Base-by-base conservation (phyloP, 92 coral and sea anemone genomes). In the Muricea muricata region DNA sequence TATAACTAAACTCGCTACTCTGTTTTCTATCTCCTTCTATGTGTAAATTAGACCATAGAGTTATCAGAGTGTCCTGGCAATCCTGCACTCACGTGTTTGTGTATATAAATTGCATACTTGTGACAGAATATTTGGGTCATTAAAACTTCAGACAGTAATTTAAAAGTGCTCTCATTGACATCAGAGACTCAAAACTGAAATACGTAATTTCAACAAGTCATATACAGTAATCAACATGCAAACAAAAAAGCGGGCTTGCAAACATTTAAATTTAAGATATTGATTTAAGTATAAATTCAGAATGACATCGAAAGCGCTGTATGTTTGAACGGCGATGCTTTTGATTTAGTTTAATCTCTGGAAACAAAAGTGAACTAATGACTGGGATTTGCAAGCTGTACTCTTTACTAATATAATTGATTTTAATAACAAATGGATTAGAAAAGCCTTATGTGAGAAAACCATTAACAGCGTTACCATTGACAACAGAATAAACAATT, bases 401-500 rank as follows among this genome's bases (percentile, higher is more conserved):
- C 65, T 47, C 45, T 9, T 23, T 6, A 54, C 37, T 26, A 75
- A 47, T 28, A 24, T 50, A 75, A 75, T 47, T 39, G 65, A 75
- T 23, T 47, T 75, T 26, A 29, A 75, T 28, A 75, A 75, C 80
- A 52, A 75, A 75, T 47, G 80, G 65, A 32, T 75, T 50, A 75
- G 50, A 31, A 23, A 21, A 15, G 79, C 80, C 32, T 75, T 75
- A 75, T 75, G 48, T 75, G 63, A 75, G 42, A 29, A 75, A 75
- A 50, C 63, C 65, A 75, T 47, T 75, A 39, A 47, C 41, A 28
- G 23, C 42, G 80, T 75, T 47, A 75, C 80, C 80, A 47, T 48
- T 47, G 65, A 47, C 80, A 75, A 75, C 80, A 75, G 66, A 46
- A 52, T 75, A 47, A 75, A 75, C 65, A 66, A 23, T 34, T 75